phyloP scores from a whole-genome alignment of 64 coral and sea anemone species.

The Acropora tenuis region DNA sequence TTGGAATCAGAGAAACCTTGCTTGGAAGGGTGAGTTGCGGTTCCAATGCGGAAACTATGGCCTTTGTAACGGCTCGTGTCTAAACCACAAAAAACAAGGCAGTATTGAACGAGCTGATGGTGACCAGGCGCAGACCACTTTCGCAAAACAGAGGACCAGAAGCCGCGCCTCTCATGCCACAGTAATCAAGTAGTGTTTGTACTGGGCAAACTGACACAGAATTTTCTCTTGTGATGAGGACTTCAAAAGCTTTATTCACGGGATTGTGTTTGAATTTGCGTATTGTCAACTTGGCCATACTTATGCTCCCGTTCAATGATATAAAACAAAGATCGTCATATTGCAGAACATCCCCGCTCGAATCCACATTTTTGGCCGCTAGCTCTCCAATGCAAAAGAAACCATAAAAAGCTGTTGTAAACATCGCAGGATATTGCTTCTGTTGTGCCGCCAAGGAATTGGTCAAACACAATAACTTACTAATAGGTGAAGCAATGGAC shows the following conservation, averaged over 20 bases:
- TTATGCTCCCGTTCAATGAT: not conserved
- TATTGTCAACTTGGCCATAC: conserved; percentile 34
- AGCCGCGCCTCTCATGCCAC: conserved; percentile 4
- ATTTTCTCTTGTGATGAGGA: conserved; percentile 24
- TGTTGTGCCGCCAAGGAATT: not conserved
- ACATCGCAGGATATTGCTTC: not conserved
- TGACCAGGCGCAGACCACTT: not conserved
- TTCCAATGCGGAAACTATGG: conserved; percentile 36
- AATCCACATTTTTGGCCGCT: conserved; percentile 25
- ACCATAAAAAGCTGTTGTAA: conserved; percentile 13
- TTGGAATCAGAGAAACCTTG: conserved; percentile 29
- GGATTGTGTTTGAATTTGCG: conserved; percentile 31
- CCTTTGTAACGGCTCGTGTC: conserved; percentile 16
- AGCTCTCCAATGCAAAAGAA: not conserved
- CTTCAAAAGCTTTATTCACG: not conserved
- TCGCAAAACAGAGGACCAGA: conserved; percentile 24
- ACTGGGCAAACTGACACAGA: conserved; percentile 27
- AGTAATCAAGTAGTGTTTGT: conserved; percentile 21
- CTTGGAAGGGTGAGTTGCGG: conserved; percentile 2
- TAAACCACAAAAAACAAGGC: conserved; percentile 32
- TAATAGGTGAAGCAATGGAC: no score
- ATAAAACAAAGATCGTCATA: conserved; percentile 24
- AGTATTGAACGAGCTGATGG: conserved; percentile 31
- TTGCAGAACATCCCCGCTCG: not conserved
- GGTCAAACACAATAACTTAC: not conserved